phyloP scores from a whole-genome alignment of 2,797 vertebrate species.

The Anguilla marmorata region DNA sequence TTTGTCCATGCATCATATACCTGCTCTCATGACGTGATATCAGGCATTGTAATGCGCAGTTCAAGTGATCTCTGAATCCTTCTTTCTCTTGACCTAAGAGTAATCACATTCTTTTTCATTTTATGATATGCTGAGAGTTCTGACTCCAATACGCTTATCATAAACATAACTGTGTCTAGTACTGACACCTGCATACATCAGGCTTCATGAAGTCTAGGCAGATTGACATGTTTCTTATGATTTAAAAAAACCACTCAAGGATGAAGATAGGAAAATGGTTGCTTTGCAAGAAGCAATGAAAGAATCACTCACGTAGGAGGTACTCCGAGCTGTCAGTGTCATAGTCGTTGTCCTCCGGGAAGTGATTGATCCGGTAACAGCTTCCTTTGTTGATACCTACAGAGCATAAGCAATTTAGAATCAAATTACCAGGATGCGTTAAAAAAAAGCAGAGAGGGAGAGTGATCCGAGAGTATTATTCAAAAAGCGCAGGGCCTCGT shows the following conservation, averaged over 20 bases:
- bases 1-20: neutral
- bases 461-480: neutral
- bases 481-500: neutral
- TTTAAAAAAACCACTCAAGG: neutral
- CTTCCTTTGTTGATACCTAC: slow-evolving; percentile 92
- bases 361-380: slow-evolving; percentile 97
- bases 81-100: neutral
- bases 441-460: neutral
- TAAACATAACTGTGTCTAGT: neutral
- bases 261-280: neutral
- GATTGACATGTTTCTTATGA: neutral
- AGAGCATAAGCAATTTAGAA: slow-evolving; percentile 39
- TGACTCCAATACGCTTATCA: neutral
- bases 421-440: neutral
- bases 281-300: slow-evolving; percentile 26
- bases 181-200: slow-evolving; percentile 2
- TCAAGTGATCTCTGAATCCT: slow-evolving; percentile 1
- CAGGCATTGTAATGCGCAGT: neutral
- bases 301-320: slow-evolving; percentile 90
- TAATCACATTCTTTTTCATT: neutral
- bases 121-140: neutral
- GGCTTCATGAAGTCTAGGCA: neutral
- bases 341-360: slow-evolving; percentile 97
- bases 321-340: slow-evolving; percentile 98
- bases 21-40: neutral